phyloP scores from a whole-genome alignment of 2,888 invertebrate genomes.

The Philereme transversata region DNA sequence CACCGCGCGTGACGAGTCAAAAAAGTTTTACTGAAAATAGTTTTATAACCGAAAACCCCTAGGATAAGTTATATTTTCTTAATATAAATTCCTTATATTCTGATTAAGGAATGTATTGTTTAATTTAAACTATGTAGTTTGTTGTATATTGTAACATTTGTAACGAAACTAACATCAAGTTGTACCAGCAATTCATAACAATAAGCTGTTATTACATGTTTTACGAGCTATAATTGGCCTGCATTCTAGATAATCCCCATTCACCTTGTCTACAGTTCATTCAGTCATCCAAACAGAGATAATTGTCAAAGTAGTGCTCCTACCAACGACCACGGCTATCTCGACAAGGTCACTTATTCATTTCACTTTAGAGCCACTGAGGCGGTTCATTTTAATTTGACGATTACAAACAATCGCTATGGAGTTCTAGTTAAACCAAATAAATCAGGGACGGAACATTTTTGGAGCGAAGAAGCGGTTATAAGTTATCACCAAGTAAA shows the following conservation, averaged over 20 bases:
- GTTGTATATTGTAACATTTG: background rate
- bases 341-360: constrained; percentile 36
- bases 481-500: too few species aligned
- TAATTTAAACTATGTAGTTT: background rate
- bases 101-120: too few species aligned
- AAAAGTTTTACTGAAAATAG: too few species aligned
- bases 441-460: too few species aligned
- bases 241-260: constrained; percentile 19
- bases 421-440: background rate
- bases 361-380: constrained; percentile 26
- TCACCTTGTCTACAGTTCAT: constrained; percentile 43
- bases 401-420: constrained; percentile 3
- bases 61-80: too few species aligned
- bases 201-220: background rate
- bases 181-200: background rate
- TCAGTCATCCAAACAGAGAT: constrained; percentile 39
- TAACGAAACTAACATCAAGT: too few species aligned
- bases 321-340: too few species aligned
- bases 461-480: too few species aligned
- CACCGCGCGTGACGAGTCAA: too few species aligned
- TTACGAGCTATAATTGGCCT: constrained; percentile 1
- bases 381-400: constrained; percentile 11
- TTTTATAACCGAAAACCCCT: too few species aligned
- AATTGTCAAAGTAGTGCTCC: constrained; percentile 17
- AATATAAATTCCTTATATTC: too few species aligned